A percentile compares a stretch with the other conserved stretches of the same genome.
Conservation (phyloP, 2,888 invertebrate genomes). For the Metacarcinus magister region DNA sequence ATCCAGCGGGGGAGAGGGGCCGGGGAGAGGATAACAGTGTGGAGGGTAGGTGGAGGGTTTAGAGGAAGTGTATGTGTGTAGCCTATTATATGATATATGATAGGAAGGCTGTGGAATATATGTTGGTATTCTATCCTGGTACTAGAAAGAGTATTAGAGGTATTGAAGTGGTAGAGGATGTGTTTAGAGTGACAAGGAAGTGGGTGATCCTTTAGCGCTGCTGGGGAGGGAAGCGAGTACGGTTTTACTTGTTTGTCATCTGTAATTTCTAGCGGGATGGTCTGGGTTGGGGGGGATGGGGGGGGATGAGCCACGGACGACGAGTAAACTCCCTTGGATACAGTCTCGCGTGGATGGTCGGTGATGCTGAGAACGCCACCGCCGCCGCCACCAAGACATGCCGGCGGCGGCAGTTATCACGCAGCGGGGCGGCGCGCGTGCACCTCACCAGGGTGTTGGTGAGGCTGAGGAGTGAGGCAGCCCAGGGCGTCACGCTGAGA, state of each 20-base stretch:
- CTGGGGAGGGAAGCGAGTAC: background rate
- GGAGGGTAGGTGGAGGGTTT: background rate
- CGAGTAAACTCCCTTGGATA: slow-evolving; percentile 43
- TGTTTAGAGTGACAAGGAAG: background rate
- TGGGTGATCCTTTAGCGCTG: background rate
- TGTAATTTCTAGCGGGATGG: background rate
- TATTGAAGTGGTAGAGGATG: background rate
- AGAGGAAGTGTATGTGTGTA: background rate
- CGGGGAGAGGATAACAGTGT: background rate
- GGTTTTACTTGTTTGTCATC: background rate
- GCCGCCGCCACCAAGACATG: background rate
- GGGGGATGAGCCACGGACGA: background rate
- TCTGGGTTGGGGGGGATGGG: background rate
- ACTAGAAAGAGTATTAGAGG: background rate
- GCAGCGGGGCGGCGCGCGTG: slow-evolving; percentile 46
- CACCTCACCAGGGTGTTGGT: slow-evolving; percentile 6
- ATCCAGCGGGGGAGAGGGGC: background rate
- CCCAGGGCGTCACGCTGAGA: slow-evolving; percentile 7
- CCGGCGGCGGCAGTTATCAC: slow-evolving; percentile 34
- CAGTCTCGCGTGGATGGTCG: slow-evolving; percentile 42
- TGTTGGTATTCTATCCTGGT: background rate
- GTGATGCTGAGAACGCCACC: background rate
- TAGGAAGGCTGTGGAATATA: background rate
- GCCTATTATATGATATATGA: background rate
- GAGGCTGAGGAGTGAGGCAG: slow-evolving; percentile 26